Evolutionary conservation across 2,797 vertebrate species (phyloP), one percentile per base, ranked within the genome.

Genomic region (Falco biarmicus): DNA sequence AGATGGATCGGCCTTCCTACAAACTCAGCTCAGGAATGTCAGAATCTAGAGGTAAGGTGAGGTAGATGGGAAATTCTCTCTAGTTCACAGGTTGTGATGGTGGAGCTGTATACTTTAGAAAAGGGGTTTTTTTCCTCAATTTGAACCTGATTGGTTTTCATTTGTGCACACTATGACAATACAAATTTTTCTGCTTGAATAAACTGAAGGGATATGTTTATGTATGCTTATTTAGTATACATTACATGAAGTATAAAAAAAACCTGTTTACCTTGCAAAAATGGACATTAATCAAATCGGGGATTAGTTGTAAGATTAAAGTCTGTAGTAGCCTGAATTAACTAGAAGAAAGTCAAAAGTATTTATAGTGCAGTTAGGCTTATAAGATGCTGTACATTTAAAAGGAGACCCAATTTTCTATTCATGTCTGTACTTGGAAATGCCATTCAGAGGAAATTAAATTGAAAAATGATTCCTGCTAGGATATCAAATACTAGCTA

Each of bases 21-120:
- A 64, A 99, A 99, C 85, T 99, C 99, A 3, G 98, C 98, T 90
- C 98, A 99, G 97, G 98, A 99, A 84, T 99, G 98, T 97, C 98
- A 98, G 79, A 99, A 98, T 87, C 96, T 99, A 68, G 98, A 99
- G 98, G 98, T 99, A 94, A 93, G 73, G 95, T 68, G 77, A 89
- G 65, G 20, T 24, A 39, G 68, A 41, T 61, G 68, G 54, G 64
- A 71, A 59, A 39, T 60, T 74, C 74, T 83, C 4, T 13, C 9
- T 28, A 61, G 26, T 45, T 96, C 81, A 51, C 20, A 25, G 57
- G 41, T 22, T 85, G 24, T 84, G 82, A n/a, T 22, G 66, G 68
- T 9, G 37, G 43, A 90, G 32, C 47, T 34, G 57, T 94, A 32
- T 78, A 39, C 70, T 96, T 95, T 19, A 83, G 54, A 91, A 87